These are phyloP conservation scores for Ambastaia sidthimunki DNA, from an alignment of 2,797 vertebrate genomes.

Conservation along the genomic window DNA sequence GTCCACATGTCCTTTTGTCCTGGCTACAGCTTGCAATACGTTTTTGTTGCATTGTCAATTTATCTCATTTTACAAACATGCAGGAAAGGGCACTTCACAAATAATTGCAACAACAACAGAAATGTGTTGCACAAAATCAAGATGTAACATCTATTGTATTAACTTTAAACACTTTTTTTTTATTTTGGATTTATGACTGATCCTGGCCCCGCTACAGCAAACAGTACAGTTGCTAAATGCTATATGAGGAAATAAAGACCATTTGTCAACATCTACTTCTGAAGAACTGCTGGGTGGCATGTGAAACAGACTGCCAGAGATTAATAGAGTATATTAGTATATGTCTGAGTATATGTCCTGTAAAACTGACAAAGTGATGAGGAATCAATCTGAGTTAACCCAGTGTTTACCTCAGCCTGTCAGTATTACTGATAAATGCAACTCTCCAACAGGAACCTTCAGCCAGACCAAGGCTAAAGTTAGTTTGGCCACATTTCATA, in stretches of 20 bases:
- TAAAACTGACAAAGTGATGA: constrained; percentile 11
- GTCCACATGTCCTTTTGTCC: not conserved
- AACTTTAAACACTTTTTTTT: too few species aligned
- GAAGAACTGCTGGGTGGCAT: constrained; percentile 42
- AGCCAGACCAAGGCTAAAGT: constrained; percentile 18
- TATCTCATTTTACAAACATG: too few species aligned
- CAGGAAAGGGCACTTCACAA: too few species aligned
- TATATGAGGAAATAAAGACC: constrained; percentile 40
- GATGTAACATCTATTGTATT: too few species aligned
- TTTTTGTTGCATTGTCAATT: not conserved
- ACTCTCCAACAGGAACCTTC: constrained; percentile 35
- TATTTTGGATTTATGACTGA: too few species aligned
- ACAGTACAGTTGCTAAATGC: constrained; percentile 39
- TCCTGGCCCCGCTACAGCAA: not conserved
- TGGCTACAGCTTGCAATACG: not conserved
- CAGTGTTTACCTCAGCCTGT: constrained; percentile 19
- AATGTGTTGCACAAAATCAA: too few species aligned
- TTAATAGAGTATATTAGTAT: too few species aligned
- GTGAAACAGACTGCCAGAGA: constrained; percentile 40
- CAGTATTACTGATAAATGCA: constrained; percentile 31
- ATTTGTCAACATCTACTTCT: constrained; percentile 55
- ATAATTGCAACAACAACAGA: too few species aligned
- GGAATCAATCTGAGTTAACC: constrained; percentile 21
- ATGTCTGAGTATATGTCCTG: not conserved
- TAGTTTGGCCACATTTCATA: constrained; percentile 33